Evolutionary conservation across 2,797 vertebrate species (phyloP), one percentile per base, ranked within the genome.

Genomic region (Epinephelus coioides): DNA sequence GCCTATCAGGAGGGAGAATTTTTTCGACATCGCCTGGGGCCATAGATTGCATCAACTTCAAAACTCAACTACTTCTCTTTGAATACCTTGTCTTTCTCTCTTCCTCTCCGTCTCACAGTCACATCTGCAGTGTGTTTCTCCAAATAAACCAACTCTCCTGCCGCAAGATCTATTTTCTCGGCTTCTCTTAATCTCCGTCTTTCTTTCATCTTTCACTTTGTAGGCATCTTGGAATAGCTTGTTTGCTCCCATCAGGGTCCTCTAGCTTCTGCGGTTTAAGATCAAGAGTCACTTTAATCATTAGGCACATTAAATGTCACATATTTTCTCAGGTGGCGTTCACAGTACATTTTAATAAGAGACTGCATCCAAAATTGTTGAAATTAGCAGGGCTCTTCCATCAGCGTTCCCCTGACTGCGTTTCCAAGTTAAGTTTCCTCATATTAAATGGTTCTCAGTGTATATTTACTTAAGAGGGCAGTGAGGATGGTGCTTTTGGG

Each of bases 1-100:
- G 23, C 87, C 91, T 68, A 88, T 92, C 72, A 84, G 72, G 47
- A 72, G 12, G 27, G 11, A 74, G 67, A 10, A 17, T 75, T 84
- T 70, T 84, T 72, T 73, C 3, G 5, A 55, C 57, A 62, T 70
- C 13, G 78, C 84, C 79, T 46, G 27, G 21, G 84, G 86, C 80
- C 77, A 78, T 73, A 74, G 78, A 87, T 75, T 84, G 23, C 77
- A 76, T 82, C 69, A 82, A 76, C 74, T 84, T 87, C 40, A 79
- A 73, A 84, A 76, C 59, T 67, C 25, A 21, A 1, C 56, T 14
- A 51, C 69, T 76, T 51, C 56, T 60, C 61, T 80, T 66, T 60
- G 54, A 70, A 73, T 47, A 40, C 19, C 62, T 34, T 2, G 9
- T 79, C 46, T 73, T 9, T 61, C 34, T 66, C 51, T 65, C 19